Evolutionary conservation across 2,113 vertebrate genomes (phyloP), one percentile per base, ranked within the genome.

Genomic region (Triplophysa dalaica): DNA sequence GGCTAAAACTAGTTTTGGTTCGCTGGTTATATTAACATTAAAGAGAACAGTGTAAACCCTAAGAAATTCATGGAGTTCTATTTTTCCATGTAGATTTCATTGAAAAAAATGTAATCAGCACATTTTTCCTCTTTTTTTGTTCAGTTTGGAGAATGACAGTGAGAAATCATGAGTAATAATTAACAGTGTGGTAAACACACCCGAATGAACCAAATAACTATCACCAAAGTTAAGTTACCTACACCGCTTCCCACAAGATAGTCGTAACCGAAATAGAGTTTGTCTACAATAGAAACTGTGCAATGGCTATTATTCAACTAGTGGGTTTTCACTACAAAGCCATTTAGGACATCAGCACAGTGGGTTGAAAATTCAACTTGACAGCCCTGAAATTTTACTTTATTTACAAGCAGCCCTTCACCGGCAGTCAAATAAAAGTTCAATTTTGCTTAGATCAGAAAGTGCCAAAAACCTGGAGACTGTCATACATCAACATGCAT

Each of bases 401-500:
- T 16, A 58, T 58, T 78, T 72, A 58, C 13, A 50, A 66, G 70
- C 22, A 63, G 29, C 8, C 5, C 56, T 41, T 69, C 56, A 65
- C 16, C 33, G 16, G 52, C 24, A 79, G 62, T 75, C 69, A 79
- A 89, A 85, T 83, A 86, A 82, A 88, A 72, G 80, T 84, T 79
- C 16, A 66, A 84, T 88, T 87, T 63, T 22, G 54, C 41, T 52
- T 84, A 87, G 84, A 81, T 86, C 85, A 86, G 76, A 58, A 50
- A 38, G 72, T 60, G 54, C 41, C 29, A 69, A 75, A 48, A 24
- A 10, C 1, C 65, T 69, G 33, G 67, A 86, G 86, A 81, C 66
- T 81, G 85, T 84, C 87, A 84, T 56, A 75, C 80, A 80, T 79
- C 65, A 80, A 77, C 73, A 80, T 38, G 45, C 26, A 79, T 64